Percentiles rank a stretch among this genome's conserved stretches.
Conservation (phyloP, 2,888 invertebrate genomes). For the Lysandra bellargus region DNA sequence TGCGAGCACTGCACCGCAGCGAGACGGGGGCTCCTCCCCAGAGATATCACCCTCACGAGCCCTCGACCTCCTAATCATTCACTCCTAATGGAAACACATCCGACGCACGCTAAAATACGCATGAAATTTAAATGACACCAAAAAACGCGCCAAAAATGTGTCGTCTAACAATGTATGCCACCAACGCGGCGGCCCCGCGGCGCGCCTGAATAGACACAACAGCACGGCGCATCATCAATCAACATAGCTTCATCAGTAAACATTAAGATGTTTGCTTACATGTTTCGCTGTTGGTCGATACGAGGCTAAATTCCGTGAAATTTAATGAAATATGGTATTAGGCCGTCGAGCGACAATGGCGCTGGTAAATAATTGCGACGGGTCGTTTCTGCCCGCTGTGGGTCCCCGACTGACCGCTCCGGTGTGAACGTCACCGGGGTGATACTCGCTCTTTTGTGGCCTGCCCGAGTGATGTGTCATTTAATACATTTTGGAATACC, state of each 20-base stretch:
- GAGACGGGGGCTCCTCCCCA: constrained; percentile 61
- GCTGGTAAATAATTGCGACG: constrained; percentile 55
- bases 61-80: constrained; percentile 71
- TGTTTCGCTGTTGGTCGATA: constrained; percentile 71
- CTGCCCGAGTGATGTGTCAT: constrained; percentile 21
- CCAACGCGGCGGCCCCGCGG: constrained; percentile 68
- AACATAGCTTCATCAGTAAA: constrained; percentile 80
- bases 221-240: constrained; percentile 75
- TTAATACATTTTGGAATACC: constrained; percentile 11
- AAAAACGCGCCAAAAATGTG: constrained; percentile 64
- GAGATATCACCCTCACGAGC: constrained; percentile 44
- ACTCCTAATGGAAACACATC: constrained; percentile 72
- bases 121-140: constrained; percentile 74
- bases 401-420: constrained; percentile 55
- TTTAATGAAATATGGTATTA: constrained; percentile 65
- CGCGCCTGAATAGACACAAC: constrained; percentile 74
- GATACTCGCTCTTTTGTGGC: constrained; percentile 5
- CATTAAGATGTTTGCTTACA: constrained; percentile 81
- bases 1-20: constrained; percentile 72
- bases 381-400: constrained; percentile 48
- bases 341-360: constrained; percentile 56
- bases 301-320: constrained; percentile 71
- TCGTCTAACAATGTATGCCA: constrained; percentile 55
- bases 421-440: constrained; percentile 51
- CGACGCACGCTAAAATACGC: constrained; percentile 64